Evolutionary conservation across 2,113 vertebrate species (phyloP).

Genomic region (Synodontis membranacea): DNA sequence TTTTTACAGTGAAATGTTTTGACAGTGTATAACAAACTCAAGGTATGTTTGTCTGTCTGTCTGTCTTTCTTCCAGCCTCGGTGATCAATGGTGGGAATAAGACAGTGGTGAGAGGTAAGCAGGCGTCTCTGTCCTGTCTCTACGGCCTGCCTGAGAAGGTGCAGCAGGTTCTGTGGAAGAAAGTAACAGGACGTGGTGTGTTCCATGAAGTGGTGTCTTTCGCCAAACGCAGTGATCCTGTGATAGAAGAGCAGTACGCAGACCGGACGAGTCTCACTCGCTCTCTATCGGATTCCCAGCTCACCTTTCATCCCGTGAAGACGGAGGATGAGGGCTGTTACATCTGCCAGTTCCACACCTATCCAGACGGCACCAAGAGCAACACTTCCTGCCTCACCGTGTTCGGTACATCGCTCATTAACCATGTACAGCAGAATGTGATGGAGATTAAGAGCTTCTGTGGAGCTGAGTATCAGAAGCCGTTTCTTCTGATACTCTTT

Average conservation of each 20-base stretch:
- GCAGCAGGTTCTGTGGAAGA: conserved; percentile 68
- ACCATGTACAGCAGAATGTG: too few species aligned
- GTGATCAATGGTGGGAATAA: conserved; percentile 64
- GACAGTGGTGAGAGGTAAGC: conserved; percentile 72
- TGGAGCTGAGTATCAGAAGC: neutral
- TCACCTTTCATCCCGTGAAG: conserved; percentile 70
- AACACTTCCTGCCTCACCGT: conserved; percentile 69
- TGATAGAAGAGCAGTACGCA: conserved; percentile 67
- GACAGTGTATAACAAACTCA: neutral
- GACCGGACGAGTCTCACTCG: conserved; percentile 66
- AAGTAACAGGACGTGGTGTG: conserved; percentile 47
- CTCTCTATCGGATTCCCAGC: conserved; percentile 67
- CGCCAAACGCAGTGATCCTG: conserved; percentile 65
- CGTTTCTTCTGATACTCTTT: too few species aligned
- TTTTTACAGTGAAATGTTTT: neutral
- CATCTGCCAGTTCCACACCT: conserved; percentile 69
- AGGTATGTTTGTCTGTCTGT: neutral
- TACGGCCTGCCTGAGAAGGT: conserved; percentile 74
- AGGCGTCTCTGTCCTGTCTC: conserved; percentile 65
- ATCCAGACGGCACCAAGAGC: conserved; percentile 61
- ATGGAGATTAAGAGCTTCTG: neutral
- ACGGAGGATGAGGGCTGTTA: conserved; percentile 76
- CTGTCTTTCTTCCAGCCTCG: conserved; percentile 37
- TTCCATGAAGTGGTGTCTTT: conserved; percentile 66
- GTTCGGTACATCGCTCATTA: conserved; percentile 54